phyloP scores from a whole-genome alignment of 2,797 vertebrate species.

The Micrastur ruficollis region DNA sequence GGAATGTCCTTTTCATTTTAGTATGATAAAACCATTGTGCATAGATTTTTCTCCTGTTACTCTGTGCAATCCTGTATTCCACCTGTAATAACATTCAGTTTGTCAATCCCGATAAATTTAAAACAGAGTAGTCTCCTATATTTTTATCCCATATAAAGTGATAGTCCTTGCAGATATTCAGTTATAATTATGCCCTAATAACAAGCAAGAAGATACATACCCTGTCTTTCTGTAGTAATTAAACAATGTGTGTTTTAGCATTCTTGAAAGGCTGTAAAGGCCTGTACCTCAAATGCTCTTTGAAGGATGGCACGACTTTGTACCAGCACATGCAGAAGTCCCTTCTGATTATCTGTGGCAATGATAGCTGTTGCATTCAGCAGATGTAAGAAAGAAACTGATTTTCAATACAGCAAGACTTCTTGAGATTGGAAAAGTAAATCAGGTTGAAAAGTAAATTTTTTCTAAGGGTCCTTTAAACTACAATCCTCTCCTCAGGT shows the following conservation, averaged over 20 bases:
- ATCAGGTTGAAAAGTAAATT: not conserved
- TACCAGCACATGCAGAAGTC: not conserved
- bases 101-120: not conserved
- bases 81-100: not conserved
- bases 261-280: not conserved
- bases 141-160: not conserved
- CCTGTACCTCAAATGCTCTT: not conserved
- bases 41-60: not conserved
- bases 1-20: not conserved
- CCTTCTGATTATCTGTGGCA: not conserved
- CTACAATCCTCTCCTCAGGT: not conserved
- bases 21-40: accelerated
- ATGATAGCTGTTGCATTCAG: accelerated
- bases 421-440: not conserved
- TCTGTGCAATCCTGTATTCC: not conserved
- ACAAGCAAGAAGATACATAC: not conserved
- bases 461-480: not conserved
- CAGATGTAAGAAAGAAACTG: not conserved
- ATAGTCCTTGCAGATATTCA: not conserved
- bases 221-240: not conserved
- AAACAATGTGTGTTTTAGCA: not conserved
- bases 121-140: not conserved
- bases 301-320: not conserved
- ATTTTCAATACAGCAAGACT: not conserved
- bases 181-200: not conserved